These are phyloP conservation scores for Quadroppia sp. DNA, from an alignment of 2,888 invertebrate species.

Conservation along the genomic window DNA sequence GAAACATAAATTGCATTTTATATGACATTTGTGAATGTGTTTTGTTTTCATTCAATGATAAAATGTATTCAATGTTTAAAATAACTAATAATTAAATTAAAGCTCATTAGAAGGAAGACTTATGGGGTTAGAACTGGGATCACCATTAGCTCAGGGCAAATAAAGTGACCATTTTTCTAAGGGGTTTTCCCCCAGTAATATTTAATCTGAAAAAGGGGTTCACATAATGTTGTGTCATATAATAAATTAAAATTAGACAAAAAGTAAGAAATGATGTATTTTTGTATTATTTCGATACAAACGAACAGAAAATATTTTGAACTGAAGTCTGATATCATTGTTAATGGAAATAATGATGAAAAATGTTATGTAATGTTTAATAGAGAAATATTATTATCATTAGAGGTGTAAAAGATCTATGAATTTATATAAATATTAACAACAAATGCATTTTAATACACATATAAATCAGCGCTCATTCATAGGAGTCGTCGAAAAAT, in stretches of 20 bases:
- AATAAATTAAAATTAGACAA: not conserved
- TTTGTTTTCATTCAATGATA: no score
- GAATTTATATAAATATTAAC: not conserved
- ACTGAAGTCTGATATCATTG: not conserved
- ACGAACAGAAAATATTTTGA: not conserved
- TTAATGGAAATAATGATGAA: conserved; percentile 15
- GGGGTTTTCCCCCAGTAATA: no score
- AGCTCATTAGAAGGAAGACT: no score
- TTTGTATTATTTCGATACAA: not conserved
- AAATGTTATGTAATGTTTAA: conserved; percentile 18
- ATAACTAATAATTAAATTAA: no score
- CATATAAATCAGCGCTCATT: conserved; percentile 12
- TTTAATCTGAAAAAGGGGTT: no score
- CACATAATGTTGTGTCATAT: no score
- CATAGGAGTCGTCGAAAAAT: not conserved
- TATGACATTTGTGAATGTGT: no score
- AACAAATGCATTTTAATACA: conserved; percentile 8
- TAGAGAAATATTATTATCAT: conserved; percentile 12
- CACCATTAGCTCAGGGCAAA: no score
- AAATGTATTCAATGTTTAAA: no score
- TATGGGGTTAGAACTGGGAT: no score
- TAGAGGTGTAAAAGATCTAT: not conserved
- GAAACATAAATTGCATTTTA: no score
- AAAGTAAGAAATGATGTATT: not conserved
- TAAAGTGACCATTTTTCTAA: no score